Base-by-base conservation (phyloP, 2,888 invertebrate species). In the Brachyopa scutellaris region DNA sequence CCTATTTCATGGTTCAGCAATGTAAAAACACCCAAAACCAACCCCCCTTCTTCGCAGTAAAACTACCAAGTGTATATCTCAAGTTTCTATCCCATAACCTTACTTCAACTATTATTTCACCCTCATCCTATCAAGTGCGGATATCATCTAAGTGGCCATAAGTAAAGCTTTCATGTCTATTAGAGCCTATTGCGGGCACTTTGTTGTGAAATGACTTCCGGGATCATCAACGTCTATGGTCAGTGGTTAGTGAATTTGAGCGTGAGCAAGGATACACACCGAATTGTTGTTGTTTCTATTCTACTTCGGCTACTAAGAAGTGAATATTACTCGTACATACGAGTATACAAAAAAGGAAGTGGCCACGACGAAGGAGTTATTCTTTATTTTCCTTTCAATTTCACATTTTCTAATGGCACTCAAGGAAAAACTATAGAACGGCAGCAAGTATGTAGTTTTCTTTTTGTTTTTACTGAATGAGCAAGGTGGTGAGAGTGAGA, bases 121-220 rank as follows among this genome's bases (percentile, higher is more conserved):
- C 40, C 26, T 62, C 47, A 55, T 79, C 55, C 61, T 23, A 59
- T 45, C 40, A 55, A 67, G 73, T 66, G 49, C 73, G 79, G 79
- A 79, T 67, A 73, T 79, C 66, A 62, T 67, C 73, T 79, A 73
- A 79, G 79, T 79, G 73, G 79, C 73, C 53, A 79, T 79, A 79
- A 79, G 79, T 73, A 73, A 79, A 73, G 61, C 73, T 73, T 79
- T 67, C 79, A 73, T 79, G 79, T 79, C 78, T 73, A 79, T 79
- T 79, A 79, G 79, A 62, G 79, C 79, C 79, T 79, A 79, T 79
- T 79, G 73, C 73, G 67, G 73, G 73, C 66, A 73, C 79, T 79
- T 79, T 79, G 79, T 79, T 79, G 79, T 67, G 73, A 73, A 79
- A 79, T 73, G 79, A 73, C 79, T 79, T 79, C 79, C 79, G 79